Base-by-base conservation (phyloP, 2,888 invertebrate species). In the Acrobasis repandana region DNA sequence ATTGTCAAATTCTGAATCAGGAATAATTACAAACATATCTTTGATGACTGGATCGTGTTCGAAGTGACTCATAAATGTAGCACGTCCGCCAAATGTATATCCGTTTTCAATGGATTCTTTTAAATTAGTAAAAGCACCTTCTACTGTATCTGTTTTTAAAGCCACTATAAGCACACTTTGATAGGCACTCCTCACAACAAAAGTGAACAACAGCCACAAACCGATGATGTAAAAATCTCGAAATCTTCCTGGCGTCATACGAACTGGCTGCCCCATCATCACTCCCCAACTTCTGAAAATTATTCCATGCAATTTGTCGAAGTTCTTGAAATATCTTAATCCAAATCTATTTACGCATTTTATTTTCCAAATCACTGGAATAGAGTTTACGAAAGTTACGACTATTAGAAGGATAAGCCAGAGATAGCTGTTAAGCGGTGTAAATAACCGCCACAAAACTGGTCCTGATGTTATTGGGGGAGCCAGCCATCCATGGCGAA, bases 131-230 rank as follows among this genome's bases (percentile, higher is more conserved):
- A 83, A 88, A 54, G 83, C 82, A 0, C 85, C 88, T 0, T 77
- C 70, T 1, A 79, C 56, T 0, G 74, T 73, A 6, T 89, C 86
- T 0, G 83, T 84, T 70, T 88, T 88, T 5, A 88, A 56, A 9
- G 88, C 85, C 15, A 84, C 83, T 48, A 88, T 88, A 4, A 89
- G 71, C 4, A 88, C 86, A 61, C 86, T 88, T 67, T 88, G 88
- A 61, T 88, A 88, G 9, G 83, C 86, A 64, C 77, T 88, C 46
- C 88, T 78, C 5, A 88, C 75, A 1, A 87, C 83, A 63, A 88
- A 89, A 0, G 86, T 83, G 33, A 88, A 89, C 86, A 85, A 87
- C 58, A 89, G 69, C 88, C 88, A 89, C 20, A 88, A 60, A 16
- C 76, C 69, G 14, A 88, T 68, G 9, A 88, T 76, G 61, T 88